phyloP scores from a whole-genome alignment of 2,113 vertebrate species.

The Semicossyphus pulcher region DNA sequence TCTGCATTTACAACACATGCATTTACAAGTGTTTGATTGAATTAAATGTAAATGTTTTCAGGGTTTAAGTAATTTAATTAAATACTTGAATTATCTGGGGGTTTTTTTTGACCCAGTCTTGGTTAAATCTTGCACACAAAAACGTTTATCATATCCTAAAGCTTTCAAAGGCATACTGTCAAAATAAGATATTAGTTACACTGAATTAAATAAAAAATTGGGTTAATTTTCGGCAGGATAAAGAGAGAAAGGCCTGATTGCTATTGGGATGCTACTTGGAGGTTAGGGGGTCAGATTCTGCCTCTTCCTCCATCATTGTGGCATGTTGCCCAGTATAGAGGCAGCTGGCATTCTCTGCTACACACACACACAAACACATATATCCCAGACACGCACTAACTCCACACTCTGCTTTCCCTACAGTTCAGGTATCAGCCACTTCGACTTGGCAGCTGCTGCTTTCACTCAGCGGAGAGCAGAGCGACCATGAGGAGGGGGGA shows the following conservation, averaged over 20 bases:
- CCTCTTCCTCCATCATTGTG: conserved; percentile 53
- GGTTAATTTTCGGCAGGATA: too few species aligned
- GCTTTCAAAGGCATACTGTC: background rate
- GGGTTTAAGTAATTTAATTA: background rate
- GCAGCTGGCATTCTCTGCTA: conserved; percentile 44
- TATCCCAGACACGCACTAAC: background rate
- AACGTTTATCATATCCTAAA: background rate
- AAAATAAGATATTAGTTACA: background rate
- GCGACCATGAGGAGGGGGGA: background rate
- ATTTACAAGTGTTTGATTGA: background rate
- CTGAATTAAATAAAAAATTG: background rate
- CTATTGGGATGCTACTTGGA: conserved; percentile 19
- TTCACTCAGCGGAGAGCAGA: conserved; percentile 63
- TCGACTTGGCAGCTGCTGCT: conserved; percentile 68
- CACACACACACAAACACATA: background rate
- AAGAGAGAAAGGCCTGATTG: background rate
- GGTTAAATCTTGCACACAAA: too few species aligned
- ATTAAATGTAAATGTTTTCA: background rate
- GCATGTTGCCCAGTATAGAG: conserved; percentile 35
- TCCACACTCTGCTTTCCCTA: background rate
- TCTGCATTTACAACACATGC: conserved; percentile 19
- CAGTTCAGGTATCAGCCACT: conserved; percentile 74
- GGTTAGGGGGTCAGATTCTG: conserved; percentile 45
- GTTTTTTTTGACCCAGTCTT: too few species aligned
- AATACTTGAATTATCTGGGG: background rate